Evolutionary conservation across 2,888 invertebrate genomes (phyloP).

Genomic region (Synergus itoensis): DNA sequence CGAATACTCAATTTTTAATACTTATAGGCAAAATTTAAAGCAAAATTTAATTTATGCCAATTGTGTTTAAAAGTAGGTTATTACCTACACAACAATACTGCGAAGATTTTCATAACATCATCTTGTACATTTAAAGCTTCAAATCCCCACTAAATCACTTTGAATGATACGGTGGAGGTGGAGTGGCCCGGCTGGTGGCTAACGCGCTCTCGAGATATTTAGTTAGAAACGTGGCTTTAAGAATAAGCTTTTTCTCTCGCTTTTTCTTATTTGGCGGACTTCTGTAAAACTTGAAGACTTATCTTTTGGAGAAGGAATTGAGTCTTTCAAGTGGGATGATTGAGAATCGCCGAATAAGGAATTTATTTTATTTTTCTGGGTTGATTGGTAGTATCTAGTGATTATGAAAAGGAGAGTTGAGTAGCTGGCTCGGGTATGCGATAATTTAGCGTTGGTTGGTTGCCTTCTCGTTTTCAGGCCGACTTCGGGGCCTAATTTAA

Average conservation of each 20-base stretch:
- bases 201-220: not conserved
- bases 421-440: not conserved
- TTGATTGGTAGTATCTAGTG: constrained; percentile 1
- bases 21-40: not conserved
- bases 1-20: no score
- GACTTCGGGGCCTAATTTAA: constrained; percentile 46
- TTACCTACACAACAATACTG: not conserved
- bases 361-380: not conserved
- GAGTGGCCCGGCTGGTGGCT: not conserved
- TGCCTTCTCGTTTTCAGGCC: constrained; percentile 38
- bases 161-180: not conserved
- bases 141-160: not conserved
- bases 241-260: no score
- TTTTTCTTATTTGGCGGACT: no score
- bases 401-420: constrained; percentile 29
- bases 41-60: not conserved
- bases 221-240: no score
- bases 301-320: no score
- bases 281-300: no score
- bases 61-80: not conserved
- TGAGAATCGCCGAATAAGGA: not conserved
- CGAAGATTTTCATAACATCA: not conserved
- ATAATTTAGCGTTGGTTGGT: constrained; percentile 34
- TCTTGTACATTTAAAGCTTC: not conserved
- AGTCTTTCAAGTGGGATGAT: not conserved